Base-by-base conservation (phyloP, 23 tunicate genomes). In the Ciona savignyi region DNA sequence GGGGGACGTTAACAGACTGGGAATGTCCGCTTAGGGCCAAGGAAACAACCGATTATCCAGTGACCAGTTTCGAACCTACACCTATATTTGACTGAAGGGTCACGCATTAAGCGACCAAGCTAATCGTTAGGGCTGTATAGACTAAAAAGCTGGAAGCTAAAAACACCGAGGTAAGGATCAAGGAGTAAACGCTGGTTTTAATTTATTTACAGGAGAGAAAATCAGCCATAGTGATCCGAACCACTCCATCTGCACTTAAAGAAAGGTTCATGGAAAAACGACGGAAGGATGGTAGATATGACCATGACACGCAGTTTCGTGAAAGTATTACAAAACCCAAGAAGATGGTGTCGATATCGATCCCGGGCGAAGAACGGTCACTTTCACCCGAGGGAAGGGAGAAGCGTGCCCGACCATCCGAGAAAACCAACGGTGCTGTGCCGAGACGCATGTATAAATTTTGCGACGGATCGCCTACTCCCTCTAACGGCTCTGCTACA, bases 201-300 rank as follows among this genome's bases (percentile, higher is more conserved):
- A 9, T 24, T 73, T 79, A 27, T 32, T 32, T 75, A 19, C 74
- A 87, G 95, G 70, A 80, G 31, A 70, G 95, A 42, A 42, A 42
- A 15, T 63, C 67, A 4, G 84, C 82, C 25, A 72, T 88, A 2
- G 73, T 70, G 62, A 56, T 88, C 32, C 75, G 64, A 30, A 78
- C 65, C 67, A 70, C 96, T 25, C 96, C 96, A 0, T 88, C 96
- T 0, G 87, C 87, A 0, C 67, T 88, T 64, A 88, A 88, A 62
- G 84, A 86, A 42, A 68, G 87, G 25, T 88, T 88, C 32, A 32
- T 88, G 65, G 73, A 77, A 63, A 62, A 72, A n/a, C 35, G 87
- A 77, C 63, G 56, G 27, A 77, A 66, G 26, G 76, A 80, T 15
- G 34, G 71, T 9, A 23, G 74, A 0, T 6, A 4, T 2, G 25